Conservation (phyloP, 2,888 invertebrate genomes). For the Lottia gigantea region DNA sequence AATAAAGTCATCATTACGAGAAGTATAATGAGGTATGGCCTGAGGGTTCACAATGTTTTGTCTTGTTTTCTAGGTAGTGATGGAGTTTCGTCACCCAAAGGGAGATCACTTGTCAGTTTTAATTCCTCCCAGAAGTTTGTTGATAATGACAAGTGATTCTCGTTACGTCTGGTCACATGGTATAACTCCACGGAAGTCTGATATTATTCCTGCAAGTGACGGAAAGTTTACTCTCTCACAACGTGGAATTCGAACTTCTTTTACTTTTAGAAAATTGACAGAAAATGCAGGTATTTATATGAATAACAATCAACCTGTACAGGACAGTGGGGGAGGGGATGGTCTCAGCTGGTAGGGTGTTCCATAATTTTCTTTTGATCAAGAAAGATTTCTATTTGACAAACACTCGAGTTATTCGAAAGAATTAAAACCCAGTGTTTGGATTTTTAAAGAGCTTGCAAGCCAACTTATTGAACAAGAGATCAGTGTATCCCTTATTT, state of each 20-base stretch:
- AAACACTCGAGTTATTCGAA: no score
- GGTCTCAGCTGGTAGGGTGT: no score
- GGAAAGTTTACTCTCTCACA: constrained; percentile 72
- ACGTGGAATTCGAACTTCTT: constrained; percentile 76
- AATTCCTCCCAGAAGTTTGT: constrained; percentile 79
- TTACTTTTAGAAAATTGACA: constrained; percentile 81
- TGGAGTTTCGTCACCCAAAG: constrained; percentile 85
- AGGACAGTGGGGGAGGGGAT: no score
- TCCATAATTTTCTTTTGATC: no score
- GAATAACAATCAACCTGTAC: no score
- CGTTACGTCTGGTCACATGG: constrained; percentile 72
- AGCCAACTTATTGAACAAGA: no score
- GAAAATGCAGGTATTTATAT: constrained; percentile 12
- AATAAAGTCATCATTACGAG: no score
- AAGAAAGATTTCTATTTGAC: no score
- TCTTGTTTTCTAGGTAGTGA: constrained; percentile 72
- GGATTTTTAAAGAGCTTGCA: no score
- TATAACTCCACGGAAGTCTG: constrained; percentile 85
- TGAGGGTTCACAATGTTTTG: neutral
- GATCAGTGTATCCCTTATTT: no score
- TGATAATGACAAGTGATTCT: constrained; percentile 84
- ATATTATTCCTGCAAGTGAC: constrained; percentile 74
- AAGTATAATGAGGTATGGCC: no score
- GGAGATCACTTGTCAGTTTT: constrained; percentile 74
- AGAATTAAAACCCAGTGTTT: no score